These are phyloP conservation scores for Rhinoptilus africanus DNA, from an alignment of 2,113 vertebrate genomes.

Conservation along the genomic window DNA sequence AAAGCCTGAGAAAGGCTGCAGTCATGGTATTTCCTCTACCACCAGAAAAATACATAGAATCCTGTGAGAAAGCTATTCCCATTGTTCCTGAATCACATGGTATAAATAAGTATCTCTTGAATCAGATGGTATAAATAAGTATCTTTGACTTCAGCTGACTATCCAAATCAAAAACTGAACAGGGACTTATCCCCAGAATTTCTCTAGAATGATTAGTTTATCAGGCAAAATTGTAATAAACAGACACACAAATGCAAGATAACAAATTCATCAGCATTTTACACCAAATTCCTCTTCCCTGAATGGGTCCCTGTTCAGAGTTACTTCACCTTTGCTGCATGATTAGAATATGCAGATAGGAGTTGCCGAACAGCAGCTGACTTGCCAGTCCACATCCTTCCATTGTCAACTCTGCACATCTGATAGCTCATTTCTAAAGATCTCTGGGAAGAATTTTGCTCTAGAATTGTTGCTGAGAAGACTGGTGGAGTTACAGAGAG, in stretches of 20 bases:
- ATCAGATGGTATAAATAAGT: not conserved
- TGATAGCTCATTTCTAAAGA: not conserved
- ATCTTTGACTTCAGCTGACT: not conserved
- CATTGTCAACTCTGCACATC: not conserved
- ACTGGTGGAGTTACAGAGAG: not conserved
- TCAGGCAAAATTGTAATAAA: not conserved
- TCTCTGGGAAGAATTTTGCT: not conserved
- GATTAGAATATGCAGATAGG: not conserved
- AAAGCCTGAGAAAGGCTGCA: not conserved
- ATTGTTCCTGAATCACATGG: not conserved
- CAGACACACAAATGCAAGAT: not conserved
- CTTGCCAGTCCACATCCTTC: not conserved
- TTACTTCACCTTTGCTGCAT: not conserved
- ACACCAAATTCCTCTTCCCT: not conserved
- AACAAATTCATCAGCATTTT: not conserved
- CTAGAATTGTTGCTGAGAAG: constrained; percentile 1
- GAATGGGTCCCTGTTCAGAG: not conserved
- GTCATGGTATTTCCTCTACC: not conserved
- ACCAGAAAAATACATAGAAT: not conserved
- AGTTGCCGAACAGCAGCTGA: not conserved
- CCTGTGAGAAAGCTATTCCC: not conserved
- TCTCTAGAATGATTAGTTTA: not conserved
- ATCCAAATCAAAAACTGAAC: not conserved
- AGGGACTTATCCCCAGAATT: not conserved
- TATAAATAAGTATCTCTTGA: not conserved